Percentiles rank a stretch among this genome's conserved stretches.
These are phyloP conservation scores for Sclerodermus sp. DNA, from an alignment of 2,888 invertebrate species.

Conservation along the genomic window DNA sequence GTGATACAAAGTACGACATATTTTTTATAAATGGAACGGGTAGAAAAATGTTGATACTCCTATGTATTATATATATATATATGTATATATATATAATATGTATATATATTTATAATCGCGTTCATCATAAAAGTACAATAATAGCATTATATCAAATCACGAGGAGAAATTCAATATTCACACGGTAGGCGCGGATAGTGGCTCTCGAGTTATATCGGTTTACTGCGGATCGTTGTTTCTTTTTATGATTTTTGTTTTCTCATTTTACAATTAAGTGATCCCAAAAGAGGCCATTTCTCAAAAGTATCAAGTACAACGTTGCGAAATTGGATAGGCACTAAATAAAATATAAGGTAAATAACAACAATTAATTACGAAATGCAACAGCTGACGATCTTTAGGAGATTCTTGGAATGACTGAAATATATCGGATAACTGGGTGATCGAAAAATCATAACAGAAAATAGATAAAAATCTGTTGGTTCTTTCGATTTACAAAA, in stretches of 20 bases:
- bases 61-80: not conserved
- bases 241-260: conserved; percentile 14
- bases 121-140: conserved; percentile 57
- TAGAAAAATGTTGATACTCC: too few species aligned
- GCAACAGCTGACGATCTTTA: conserved; percentile 22
- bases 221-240: conserved; percentile 26
- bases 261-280: not conserved
- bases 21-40: too few species aligned
- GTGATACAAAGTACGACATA: too few species aligned
- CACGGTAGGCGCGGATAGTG: conserved; percentile 44
- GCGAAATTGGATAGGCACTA: not conserved
- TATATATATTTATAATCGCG: conserved; percentile 54
- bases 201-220: conserved; percentile 37
- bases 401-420: conserved; percentile 29
- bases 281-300: not conserved
- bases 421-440: conserved; percentile 22
- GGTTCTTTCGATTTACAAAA: conserved; percentile 10
- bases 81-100: conserved; percentile 30
- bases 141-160: conserved; percentile 56
- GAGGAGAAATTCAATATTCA: conserved; percentile 52
- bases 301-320: too few species aligned
- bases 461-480: conserved; percentile 15
- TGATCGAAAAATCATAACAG: conserved; percentile 19
- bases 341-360: not conserved
- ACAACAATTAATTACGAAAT: not conserved